phyloP scores from a whole-genome alignment of 2,888 invertebrate species.

The Ophion ellenae region DNA sequence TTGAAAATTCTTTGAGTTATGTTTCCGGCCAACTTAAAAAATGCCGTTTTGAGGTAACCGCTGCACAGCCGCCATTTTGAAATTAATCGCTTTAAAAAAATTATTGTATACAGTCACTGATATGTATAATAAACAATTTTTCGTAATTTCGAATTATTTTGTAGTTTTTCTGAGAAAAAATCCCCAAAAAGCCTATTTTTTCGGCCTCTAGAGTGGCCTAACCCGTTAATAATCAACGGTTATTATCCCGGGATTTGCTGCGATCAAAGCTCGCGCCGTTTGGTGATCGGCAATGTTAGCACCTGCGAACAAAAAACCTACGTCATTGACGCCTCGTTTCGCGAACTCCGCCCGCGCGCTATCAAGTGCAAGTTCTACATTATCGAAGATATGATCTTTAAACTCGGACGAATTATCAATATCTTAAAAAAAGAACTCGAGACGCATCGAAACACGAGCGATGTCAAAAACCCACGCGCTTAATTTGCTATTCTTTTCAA shows the following conservation, averaged over 20 bases:
- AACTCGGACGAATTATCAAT: neutral
- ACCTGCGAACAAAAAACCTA: neutral
- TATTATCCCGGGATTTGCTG: neutral
- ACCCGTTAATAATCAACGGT: too few relatives aligned
- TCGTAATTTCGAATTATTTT: too few relatives aligned
- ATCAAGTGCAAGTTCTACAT: neutral
- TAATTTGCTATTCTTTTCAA: neutral
- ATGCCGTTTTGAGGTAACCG: too few relatives aligned
- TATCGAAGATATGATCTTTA: slow-evolving; percentile 28
- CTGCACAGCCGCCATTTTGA: too few relatives aligned
- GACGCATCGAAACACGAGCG: neutral
- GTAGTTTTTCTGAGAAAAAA: too few relatives aligned
- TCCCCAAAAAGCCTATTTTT: too few relatives aligned
- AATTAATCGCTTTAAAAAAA: too few relatives aligned
- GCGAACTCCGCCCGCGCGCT: neutral
- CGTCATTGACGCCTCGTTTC: neutral
- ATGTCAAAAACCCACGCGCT: neutral
- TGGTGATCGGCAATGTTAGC: neutral
- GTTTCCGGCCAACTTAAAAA: too few relatives aligned
- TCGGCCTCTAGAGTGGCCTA: too few relatives aligned
- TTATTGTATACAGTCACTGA: too few relatives aligned
- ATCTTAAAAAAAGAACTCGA: neutral
- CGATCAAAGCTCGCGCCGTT: neutral
- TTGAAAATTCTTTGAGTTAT: too few relatives aligned
- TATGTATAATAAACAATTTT: too few relatives aligned